Base-by-base conservation (phyloP, 2,113 vertebrate genomes). In the Polypterus senegalus region DNA sequence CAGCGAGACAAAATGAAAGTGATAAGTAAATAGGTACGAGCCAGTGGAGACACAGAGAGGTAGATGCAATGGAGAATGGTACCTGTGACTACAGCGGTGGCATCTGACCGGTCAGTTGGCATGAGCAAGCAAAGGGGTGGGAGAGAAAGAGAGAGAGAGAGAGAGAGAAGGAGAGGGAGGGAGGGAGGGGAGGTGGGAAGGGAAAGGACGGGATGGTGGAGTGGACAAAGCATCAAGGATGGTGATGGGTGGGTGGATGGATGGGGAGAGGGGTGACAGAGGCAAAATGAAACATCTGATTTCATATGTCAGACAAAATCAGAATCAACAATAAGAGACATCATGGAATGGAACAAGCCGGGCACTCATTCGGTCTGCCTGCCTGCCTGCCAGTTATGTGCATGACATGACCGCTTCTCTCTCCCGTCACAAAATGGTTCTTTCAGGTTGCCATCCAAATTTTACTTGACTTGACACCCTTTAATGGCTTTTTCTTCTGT, bases 41-140 rank as follows among this genome's bases (percentile, higher is more conserved):
- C 7, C 5, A 53, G 58, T n/a, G 3, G 51, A 69, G 68, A 68
- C 60, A 68, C 63, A 70, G 79, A 61, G 65, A 69, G 51, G 11
- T 65, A 4, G 46, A 58, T 8, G 11, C 69, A n/a, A 58, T 8
- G 11, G 70, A n/a, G 58, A 60, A 59, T 55, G 57, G 43, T 6
- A 59, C 7, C 49, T 51, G 49, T 9, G 6, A 7, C 49, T 6
- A 51, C 9, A 9, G 9, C 49, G 9, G 6, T 9, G 6, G 27
- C 27, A 27, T 27, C 27, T 27, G 49, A 9, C 9, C 49, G 9
- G 6, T 6, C 9, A 9, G 9, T 51, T 7, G 49, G 48, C 59
- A 52, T 46, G 9, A 27, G 65, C 46, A n/a, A 44, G 46, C 10
- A 43, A 44, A 46, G 43, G 58, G 59, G 53, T 59, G 49, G 2